A percentile compares a stretch with the other conserved stretches of the same genome.
These are phyloP conservation scores for Phenganax marumi DNA, from an alignment of 92 coral and sea anemone genomes.

Conservation along the genomic window DNA sequence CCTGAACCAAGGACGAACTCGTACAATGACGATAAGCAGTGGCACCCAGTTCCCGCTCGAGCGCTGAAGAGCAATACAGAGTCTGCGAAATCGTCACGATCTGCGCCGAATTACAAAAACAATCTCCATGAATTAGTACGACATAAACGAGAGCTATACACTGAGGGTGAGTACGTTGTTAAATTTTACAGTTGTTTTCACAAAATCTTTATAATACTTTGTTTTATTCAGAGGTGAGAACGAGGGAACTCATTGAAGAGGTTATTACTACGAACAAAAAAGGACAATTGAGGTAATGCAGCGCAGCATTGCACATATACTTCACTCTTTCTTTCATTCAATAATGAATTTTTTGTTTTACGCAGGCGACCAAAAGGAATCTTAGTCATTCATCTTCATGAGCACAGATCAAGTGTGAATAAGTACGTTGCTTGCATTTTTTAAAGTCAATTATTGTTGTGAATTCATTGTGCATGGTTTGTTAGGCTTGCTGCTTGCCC, in stretches of 20 bases:
- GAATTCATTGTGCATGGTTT: neutral
- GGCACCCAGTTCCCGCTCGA: constrained; percentile 35
- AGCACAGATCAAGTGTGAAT: constrained; percentile 91
- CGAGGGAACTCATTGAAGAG: constrained; percentile 17
- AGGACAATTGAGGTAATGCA: constrained; percentile 24
- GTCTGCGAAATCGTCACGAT: constrained; percentile 58
- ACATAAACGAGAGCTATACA: constrained; percentile 85
- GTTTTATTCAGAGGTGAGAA: constrained; percentile 25
- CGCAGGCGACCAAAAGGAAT: constrained; percentile 86
- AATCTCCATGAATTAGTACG: constrained; percentile 74
- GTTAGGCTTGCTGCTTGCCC: constrained; percentile 80
- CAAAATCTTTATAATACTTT: neutral
- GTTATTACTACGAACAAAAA: constrained; percentile 25
- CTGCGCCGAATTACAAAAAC: constrained; percentile 74
- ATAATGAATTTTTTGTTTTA: constrained; percentile 20
- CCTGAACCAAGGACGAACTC: neutral
- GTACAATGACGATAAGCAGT: constrained; percentile 19
- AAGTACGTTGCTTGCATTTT: constrained; percentile 51
- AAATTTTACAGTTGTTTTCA: neutral
- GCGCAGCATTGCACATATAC: neutral
- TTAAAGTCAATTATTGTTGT: neutral
- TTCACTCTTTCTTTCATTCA: no score
- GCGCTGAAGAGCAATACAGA: constrained; percentile 13
- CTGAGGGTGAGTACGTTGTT: constrained; percentile 62
- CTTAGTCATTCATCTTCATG: constrained; percentile 91